Percentiles rank a stretch among this genome's conserved stretches.
These are phyloP conservation scores for Gobionotothen gibberifrons DNA, from an alignment of 2,797 vertebrate species.

Conservation along the genomic window DNA sequence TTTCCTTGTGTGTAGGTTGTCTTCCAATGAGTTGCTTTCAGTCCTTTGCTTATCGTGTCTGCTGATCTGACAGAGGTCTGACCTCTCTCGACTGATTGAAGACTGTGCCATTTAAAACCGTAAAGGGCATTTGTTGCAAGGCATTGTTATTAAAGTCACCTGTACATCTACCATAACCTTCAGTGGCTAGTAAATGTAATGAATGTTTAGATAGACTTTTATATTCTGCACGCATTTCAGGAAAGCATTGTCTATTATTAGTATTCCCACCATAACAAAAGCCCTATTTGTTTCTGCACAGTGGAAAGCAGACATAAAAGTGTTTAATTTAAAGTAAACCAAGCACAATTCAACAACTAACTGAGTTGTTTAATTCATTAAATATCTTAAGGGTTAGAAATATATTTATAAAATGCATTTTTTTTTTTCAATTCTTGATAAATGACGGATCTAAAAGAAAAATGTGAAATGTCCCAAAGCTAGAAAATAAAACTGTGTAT, in stretches of 20 bases:
- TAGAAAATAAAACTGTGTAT: background rate
- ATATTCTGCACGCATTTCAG: slow-evolving; percentile 29
- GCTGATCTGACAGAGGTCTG: slow-evolving; percentile 68
- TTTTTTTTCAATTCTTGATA: too few relatives aligned
- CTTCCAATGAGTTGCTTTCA: slow-evolving; percentile 34
- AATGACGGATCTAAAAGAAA: too few relatives aligned
- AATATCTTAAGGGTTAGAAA: too few relatives aligned
- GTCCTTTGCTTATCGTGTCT: slow-evolving; percentile 57
- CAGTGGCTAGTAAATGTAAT: slow-evolving; percentile 47
- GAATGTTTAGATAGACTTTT: slow-evolving; percentile 47
- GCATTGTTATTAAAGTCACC: slow-evolving; percentile 69
- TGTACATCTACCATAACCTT: slow-evolving; percentile 61
- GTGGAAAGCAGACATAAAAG: background rate
- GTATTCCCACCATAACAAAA: slow-evolving; percentile 8
- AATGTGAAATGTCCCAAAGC: background rate
- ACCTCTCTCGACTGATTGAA: slow-evolving; percentile 75
- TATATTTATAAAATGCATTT: too few relatives aligned
- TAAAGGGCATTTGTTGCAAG: slow-evolving; percentile 56
- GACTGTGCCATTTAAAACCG: slow-evolving; percentile 72
- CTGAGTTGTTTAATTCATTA: too few relatives aligned
- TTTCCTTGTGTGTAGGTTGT: slow-evolving; percentile 26
- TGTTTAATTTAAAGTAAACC: background rate
- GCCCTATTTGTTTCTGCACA: background rate
- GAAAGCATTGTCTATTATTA: slow-evolving; percentile 23
- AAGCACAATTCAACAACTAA: slow-evolving; percentile 7